Conservation (phyloP, 2,113 vertebrate genomes). For the Seriola dumerili region DNA sequence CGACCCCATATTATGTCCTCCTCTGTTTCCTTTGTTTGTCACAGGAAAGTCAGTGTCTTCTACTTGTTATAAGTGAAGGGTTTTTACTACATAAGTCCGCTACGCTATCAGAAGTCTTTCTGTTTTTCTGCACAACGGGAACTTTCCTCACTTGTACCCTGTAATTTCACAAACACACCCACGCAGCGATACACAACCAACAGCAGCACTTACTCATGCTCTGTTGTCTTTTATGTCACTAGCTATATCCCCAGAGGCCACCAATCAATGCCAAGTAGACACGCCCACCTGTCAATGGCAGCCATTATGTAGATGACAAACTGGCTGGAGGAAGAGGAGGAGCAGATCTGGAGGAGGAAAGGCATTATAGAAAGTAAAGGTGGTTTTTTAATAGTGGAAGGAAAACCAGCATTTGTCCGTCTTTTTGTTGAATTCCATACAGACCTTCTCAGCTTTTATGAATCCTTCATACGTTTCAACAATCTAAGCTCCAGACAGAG, state of each 20-base stretch:
- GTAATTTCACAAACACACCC: conserved; percentile 32
- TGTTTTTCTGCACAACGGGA: conserved; percentile 1
- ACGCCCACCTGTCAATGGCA: conserved; percentile 63
- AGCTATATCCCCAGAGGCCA: conserved; percentile 31
- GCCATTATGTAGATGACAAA: conserved; percentile 43
- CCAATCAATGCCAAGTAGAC: conserved; percentile 66
- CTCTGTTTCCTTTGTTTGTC: not conserved
- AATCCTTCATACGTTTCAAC: conserved; percentile 5
- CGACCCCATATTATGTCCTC: conserved; percentile 17
- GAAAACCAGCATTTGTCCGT: not conserved
- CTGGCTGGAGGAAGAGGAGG: conserved; percentile 13
- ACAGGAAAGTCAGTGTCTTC: not conserved
- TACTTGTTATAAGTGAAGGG: not conserved
- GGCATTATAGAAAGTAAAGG: not conserved
- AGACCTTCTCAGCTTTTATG: conserved; percentile 7
- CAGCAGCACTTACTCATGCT: conserved; percentile 13
- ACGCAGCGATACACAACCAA: conserved; percentile 13
- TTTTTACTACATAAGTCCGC: not conserved
- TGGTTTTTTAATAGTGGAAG: not conserved
- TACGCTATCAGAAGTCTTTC: not conserved
- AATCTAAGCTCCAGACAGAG: not conserved
- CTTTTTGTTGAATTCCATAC: not conserved
- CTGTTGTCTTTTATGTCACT: conserved; percentile 17
- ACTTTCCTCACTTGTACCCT: conserved; percentile 4
- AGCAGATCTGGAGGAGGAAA: conserved; percentile 1